These are phyloP conservation scores for Caprella mutica DNA, from an alignment of 2,888 invertebrate species.

Conservation along the genomic window DNA sequence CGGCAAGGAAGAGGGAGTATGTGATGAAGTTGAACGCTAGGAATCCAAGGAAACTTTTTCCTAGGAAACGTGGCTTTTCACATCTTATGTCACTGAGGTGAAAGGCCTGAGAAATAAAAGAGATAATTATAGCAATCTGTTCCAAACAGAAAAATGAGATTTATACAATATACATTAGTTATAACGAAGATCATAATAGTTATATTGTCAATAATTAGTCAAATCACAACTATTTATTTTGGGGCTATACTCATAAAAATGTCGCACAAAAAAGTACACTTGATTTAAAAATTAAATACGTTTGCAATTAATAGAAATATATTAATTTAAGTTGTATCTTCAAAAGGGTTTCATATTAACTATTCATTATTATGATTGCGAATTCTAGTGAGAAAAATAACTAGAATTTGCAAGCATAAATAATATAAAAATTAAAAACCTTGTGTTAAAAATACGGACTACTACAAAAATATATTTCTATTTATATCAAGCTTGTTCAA, in stretches of 20 bases:
- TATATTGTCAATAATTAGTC: background rate
- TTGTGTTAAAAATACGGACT: too few species aligned
- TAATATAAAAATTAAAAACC: too few species aligned
- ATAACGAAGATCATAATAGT: background rate
- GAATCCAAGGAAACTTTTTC: conserved; percentile 81
- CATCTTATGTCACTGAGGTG: conserved; percentile 74
- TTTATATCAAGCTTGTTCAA: too few species aligned
- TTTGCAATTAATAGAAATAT: too few species aligned
- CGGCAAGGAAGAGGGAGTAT: conserved; percentile 71
- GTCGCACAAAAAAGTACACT: background rate
- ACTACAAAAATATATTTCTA: too few species aligned
- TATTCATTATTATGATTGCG: too few species aligned
- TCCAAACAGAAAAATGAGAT: background rate
- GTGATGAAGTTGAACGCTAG: conserved; percentile 77
- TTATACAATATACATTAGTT: background rate
- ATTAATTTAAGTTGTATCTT: too few species aligned
- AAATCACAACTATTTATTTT: background rate
- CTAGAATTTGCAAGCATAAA: too few species aligned
- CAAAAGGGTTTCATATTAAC: too few species aligned
- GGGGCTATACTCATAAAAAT: background rate
- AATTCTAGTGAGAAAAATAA: too few species aligned
- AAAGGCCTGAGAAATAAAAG: conserved; percentile 55
- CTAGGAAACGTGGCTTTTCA: conserved; percentile 78
- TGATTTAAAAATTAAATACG: background rate
- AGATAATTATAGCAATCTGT: background rate